phyloP scores from a whole-genome alignment of 2,113 vertebrate species.

The Buteo buteo region DNA sequence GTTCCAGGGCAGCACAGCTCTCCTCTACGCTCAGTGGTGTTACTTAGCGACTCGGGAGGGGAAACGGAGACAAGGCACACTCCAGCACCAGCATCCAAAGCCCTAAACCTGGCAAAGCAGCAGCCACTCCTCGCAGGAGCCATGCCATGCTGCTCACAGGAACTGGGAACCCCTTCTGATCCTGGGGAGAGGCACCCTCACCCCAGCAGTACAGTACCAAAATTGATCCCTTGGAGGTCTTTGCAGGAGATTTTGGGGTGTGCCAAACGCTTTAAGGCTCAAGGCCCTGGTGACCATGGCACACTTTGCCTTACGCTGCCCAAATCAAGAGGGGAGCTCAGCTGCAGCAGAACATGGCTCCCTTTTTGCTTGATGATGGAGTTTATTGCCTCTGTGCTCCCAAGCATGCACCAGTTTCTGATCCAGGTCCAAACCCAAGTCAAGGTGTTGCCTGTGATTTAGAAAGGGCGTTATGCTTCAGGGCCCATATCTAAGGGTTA shows the following conservation, averaged over 20 bases:
- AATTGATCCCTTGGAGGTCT: not conserved
- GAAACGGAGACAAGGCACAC: accelerated
- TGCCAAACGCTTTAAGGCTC: not conserved
- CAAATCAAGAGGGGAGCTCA: not conserved
- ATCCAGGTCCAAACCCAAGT: constrained; percentile 6
- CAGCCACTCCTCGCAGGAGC: accelerated
- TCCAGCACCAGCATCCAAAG: not conserved
- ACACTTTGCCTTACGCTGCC: not conserved
- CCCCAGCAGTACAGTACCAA: not conserved
- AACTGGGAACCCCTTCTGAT: not conserved
- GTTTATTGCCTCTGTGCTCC: not conserved
- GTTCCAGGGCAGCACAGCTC: not conserved
- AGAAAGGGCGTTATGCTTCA: constrained; percentile 1
- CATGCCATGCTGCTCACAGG: not conserved
- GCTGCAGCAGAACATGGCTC: not conserved
- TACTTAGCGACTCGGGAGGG: not conserved
- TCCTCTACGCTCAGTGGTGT: not conserved
- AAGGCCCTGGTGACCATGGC: not conserved
- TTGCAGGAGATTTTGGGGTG: not conserved
- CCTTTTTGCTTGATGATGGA: not conserved
- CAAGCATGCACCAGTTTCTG: constrained; percentile 19
- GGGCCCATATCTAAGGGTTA: not conserved
- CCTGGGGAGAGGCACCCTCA: not conserved
- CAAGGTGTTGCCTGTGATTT: constrained; percentile 32
- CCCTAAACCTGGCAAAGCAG: not conserved